Evolutionary conservation across 2,888 invertebrate genomes (phyloP).

Genomic region (Myopa tessellatipennis): DNA sequence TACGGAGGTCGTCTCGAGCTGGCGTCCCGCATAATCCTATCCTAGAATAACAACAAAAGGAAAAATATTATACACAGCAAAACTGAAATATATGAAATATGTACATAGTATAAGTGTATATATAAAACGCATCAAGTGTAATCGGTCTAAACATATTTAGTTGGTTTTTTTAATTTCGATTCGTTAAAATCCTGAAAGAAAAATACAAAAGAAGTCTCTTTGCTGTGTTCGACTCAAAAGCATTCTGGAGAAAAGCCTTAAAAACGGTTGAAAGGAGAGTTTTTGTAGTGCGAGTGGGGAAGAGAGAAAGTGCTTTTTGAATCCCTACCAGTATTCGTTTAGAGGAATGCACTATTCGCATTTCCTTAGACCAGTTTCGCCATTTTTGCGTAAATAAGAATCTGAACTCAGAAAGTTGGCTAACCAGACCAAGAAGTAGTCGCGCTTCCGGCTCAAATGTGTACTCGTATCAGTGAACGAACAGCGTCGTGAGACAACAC

Average conservation of each 20-base stretch:
- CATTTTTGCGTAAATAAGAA: background rate
- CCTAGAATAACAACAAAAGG: conserved; percentile 21
- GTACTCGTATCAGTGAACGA: conserved; percentile 6
- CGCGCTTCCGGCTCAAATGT: conserved; percentile 23
- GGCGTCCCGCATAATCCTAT: conserved; percentile 28
- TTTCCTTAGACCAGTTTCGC: background rate
- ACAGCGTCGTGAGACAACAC: conserved; percentile 8
- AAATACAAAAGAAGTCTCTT: conserved; percentile 1
- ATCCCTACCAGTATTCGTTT: background rate
- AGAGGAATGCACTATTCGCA: conserved; percentile 16
- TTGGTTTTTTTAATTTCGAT: conserved; percentile 35
- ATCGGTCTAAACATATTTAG: background rate
- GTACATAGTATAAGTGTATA: background rate
- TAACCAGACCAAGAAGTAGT: background rate
- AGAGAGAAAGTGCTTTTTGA: conserved; percentile 9
- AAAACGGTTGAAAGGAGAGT: background rate
- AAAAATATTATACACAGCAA: conserved; percentile 26
- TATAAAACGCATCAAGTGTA: background rate
- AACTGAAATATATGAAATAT: background rate
- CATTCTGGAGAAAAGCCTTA: conserved; percentile 13
- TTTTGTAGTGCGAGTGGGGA: background rate
- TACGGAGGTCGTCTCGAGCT: conserved; percentile 51
- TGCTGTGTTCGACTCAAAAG: background rate
- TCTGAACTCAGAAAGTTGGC: background rate
- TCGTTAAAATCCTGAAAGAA: background rate